Percentiles rank a stretch among this genome's conserved stretches.
These are phyloP conservation scores for Chrysolina haemoptera DNA, from an alignment of 2,888 invertebrate species.

Conservation along the genomic window DNA sequence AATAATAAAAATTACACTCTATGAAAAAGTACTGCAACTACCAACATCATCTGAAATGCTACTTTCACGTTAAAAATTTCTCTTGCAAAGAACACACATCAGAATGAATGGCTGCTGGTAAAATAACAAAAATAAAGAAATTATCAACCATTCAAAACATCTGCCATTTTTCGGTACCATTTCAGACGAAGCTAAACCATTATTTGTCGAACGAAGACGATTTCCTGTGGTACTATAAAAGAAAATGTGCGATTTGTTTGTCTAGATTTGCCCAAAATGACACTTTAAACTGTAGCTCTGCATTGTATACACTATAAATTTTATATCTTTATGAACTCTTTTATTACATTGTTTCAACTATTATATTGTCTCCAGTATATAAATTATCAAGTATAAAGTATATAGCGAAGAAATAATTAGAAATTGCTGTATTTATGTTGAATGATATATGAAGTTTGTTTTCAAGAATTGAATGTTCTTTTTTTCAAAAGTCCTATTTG, in stretches of 20 bases:
- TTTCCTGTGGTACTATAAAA: background rate
- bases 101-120: too few species aligned
- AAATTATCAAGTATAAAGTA: constrained; percentile 36
- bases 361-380: constrained; percentile 51
- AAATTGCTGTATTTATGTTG: background rate
- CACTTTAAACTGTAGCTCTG: constrained; percentile 3
- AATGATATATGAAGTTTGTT: background rate
- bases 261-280: constrained; percentile 9
- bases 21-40: too few species aligned
- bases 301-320: constrained; percentile 45
- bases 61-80: too few species aligned
- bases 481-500: background rate
- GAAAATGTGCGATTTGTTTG: background rate
- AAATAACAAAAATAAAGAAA: too few species aligned
- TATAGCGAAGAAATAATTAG: constrained; percentile 8
- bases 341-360: constrained; percentile 51
- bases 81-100: too few species aligned
- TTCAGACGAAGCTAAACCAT: background rate
- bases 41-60: too few species aligned
- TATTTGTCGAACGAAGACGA: background rate
- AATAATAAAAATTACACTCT: too few species aligned
- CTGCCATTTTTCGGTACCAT: background rate
- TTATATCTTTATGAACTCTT: constrained; percentile 54
- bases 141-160: too few species aligned
- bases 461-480: background rate